A percentile compares a stretch with the other conserved stretches of the same genome.
Evolutionary conservation across 2,113 vertebrate species (phyloP).

Genomic region (Hiodon alosoides): DNA sequence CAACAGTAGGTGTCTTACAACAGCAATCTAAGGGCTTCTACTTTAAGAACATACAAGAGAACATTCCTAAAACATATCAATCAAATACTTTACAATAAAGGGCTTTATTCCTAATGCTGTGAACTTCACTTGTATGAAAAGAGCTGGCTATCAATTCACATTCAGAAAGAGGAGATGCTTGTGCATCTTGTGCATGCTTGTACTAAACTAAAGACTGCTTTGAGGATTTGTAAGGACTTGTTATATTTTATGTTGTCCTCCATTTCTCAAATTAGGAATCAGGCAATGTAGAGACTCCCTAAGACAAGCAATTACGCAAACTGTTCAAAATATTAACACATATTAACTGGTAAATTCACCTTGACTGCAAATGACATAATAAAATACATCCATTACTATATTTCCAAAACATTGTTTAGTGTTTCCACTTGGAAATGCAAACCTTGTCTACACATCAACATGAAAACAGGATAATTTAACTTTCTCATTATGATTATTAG

Average conservation of each 20-base stretch:
- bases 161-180: no score
- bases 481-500: slow-evolving; percentile 51
- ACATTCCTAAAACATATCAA: no score
- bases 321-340: slow-evolving; percentile 73
- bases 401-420: slow-evolving; percentile 15
- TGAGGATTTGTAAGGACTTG: slow-evolving; percentile 48
- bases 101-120: no score
- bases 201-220: no score
- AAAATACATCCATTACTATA: slow-evolving; percentile 74
- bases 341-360: slow-evolving; percentile 63
- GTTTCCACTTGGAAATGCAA: slow-evolving; percentile 38
- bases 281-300: slow-evolving; percentile 39
- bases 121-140: no score
- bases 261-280: slow-evolving; percentile 39
- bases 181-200: no score
- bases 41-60: no score
- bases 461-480: slow-evolving; percentile 77
- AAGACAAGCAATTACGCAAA: slow-evolving; percentile 60
- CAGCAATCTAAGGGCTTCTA: no score
- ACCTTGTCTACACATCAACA: slow-evolving; percentile 76
- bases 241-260: slow-evolving; percentile 55
- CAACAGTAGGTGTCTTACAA: no score
- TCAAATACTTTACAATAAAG: no score
- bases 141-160: no score
- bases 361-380: slow-evolving; percentile 66